A percentile compares a stretch with the other conserved stretches of the same genome.
phyloP scores from a whole-genome alignment of 2,888 invertebrate genomes.

The Bedellia somnulentella region DNA sequence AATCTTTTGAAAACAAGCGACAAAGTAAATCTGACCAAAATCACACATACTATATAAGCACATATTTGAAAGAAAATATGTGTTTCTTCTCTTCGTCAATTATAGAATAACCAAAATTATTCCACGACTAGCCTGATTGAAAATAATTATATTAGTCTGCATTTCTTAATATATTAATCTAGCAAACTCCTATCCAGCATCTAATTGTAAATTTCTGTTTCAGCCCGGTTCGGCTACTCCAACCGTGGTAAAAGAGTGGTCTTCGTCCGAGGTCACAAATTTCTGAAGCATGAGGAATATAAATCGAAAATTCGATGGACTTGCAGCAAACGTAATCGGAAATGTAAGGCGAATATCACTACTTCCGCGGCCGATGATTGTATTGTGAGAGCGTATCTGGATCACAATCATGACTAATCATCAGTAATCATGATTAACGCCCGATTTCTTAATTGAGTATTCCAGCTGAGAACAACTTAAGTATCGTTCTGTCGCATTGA shows the following conservation, averaged over 20 bases:
- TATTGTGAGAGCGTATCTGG: conserved; percentile 32
- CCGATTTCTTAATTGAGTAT: not conserved
- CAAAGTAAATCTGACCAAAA: too few relatives aligned
- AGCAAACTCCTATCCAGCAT: too few relatives aligned
- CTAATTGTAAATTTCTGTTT: too few relatives aligned
- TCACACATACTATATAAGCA: too few relatives aligned
- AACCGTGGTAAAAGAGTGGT: conserved; percentile 37
- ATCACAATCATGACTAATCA: conserved; percentile 25
- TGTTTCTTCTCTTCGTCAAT: too few relatives aligned
- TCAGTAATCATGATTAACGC: too few relatives aligned
- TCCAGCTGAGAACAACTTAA: not conserved
- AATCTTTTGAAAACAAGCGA: too few relatives aligned
- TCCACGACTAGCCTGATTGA: too few relatives aligned
- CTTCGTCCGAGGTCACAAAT: conserved; percentile 31
- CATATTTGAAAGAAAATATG: too few relatives aligned
- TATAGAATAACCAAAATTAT: too few relatives aligned
- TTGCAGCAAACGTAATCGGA: conserved; percentile 30
- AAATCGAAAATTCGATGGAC: conserved; percentile 43
- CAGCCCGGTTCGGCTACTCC: conserved; percentile 39
- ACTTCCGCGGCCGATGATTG: conserved; percentile 15
- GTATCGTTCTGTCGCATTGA: not conserved
- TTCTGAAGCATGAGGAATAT: conserved; percentile 46
- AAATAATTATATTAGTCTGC: too few relatives aligned
- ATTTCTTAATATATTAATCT: too few relatives aligned
- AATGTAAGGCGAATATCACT: conserved; percentile 39